Evolutionary conservation across 2,888 invertebrate species (phyloP), one percentile per base, ranked within the genome.

Genomic region (Philhelius pedissequus): DNA sequence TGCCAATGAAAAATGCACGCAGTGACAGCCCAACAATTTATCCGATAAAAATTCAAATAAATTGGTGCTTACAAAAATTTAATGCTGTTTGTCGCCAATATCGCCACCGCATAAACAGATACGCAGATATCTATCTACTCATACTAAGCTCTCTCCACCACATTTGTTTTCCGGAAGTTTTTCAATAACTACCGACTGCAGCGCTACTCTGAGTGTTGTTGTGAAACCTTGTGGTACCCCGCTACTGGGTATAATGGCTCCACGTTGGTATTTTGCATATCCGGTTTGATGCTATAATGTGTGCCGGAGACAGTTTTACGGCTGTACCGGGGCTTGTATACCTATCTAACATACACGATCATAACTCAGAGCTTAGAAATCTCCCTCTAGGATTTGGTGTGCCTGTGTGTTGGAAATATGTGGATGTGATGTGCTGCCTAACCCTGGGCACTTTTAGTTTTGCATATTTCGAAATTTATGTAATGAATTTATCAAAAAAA

Each of bases 401-500:
- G 25, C 35, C 22, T 4, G 38, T 56, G 30, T 60, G 50, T 40
- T 52, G 18, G 18, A 2, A 18, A 11, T 43, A 20, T 20, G 45
- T 13, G n/a, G 13, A 30, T 27, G 30, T 27, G 52, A 11, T 27
- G 15, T 27, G 60, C 27, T 62, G 43, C 66, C 68, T 54, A 25
- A 40, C 74, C 83, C 69, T 15, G 38, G 75, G 75, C 58, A 75
- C 70, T 84, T 74, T 75, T 45, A 64, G 66, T 80, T 79, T 84
- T 80, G 79, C 66, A 80, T 75, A 84, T 75, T 70, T 75, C 75
- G 20, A 66, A 80, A 84, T 75, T 80, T 84, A 80, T 84, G 83
- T 84, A 84, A 84, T 84, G 83, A 84, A 84, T 84, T 84, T 84
- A 84, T 80, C 75, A 75, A 84, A 74, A 27, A 62, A 32, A 40